Percentiles rank a stretch among this genome's conserved stretches.
Evolutionary conservation across 2,888 invertebrate genomes (phyloP).

Genomic region (Choristoneura rosaceana): DNA sequence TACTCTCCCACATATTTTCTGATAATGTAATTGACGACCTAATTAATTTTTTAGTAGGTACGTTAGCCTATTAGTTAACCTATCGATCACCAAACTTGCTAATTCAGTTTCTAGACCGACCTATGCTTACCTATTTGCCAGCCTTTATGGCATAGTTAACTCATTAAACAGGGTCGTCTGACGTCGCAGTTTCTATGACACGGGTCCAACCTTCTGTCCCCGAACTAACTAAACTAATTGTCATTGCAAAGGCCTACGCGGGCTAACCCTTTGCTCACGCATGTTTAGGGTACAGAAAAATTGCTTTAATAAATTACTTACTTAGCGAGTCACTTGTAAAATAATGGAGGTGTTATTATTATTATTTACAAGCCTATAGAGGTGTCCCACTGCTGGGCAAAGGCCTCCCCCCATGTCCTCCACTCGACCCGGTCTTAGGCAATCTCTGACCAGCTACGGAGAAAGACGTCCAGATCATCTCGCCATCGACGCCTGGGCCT

Average conservation of each 20-base stretch:
- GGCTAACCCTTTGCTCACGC: background rate
- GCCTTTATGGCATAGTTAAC: slow-evolving; percentile 37
- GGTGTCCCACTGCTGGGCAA: too few relatives aligned
- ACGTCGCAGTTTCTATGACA: slow-evolving; percentile 42
- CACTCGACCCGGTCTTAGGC: too few relatives aligned
- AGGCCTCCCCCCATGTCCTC: too few relatives aligned
- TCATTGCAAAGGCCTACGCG: slow-evolving; percentile 36
- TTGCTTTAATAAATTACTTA: slow-evolving; percentile 6
- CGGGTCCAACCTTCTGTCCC: slow-evolving; percentile 37
- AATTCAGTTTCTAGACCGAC: slow-evolving; percentile 26
- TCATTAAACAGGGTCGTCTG: slow-evolving; percentile 40
- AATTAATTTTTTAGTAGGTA: too few relatives aligned
- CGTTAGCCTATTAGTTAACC: background rate
- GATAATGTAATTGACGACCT: too few relatives aligned
- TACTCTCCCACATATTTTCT: too few relatives aligned
- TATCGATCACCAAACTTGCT: slow-evolving; percentile 3
- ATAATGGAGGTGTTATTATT: background rate
- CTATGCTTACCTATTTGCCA: slow-evolving; percentile 31
- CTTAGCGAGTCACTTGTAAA: slow-evolving; percentile 14
- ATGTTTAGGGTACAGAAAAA: slow-evolving; percentile 8
- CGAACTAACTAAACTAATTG: slow-evolving; percentile 41
- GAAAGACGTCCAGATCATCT: too few relatives aligned
- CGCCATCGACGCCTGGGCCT: too few relatives aligned
- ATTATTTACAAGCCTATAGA: too few relatives aligned
- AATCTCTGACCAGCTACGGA: too few relatives aligned